Conservation (phyloP, 2,113 vertebrate genomes). For the Neodon shergylaensis region DNA sequence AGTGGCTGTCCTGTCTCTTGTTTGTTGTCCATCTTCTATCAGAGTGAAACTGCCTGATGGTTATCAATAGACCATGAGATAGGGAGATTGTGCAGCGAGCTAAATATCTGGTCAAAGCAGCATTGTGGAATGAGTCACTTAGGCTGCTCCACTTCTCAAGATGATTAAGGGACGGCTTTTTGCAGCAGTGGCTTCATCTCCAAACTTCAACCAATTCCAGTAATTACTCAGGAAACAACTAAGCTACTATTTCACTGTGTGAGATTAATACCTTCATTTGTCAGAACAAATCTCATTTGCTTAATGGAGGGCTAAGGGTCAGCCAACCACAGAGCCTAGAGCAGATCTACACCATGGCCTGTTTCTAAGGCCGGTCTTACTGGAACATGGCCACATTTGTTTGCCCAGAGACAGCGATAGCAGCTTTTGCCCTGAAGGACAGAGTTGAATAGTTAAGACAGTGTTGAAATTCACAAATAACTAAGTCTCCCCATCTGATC, state of each 20-base stretch:
- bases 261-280: background rate
- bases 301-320: background rate
- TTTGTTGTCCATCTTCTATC: conserved; percentile 8
- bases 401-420: background rate
- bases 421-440: background rate
- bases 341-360: background rate
- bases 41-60: conserved; percentile 7
- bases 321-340: conserved; percentile 1
- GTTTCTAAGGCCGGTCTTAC: background rate
- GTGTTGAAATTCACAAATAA: conserved; percentile 27
- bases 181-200: background rate
- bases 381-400: background rate
- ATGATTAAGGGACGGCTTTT: background rate
- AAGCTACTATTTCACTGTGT: conserved; percentile 23
- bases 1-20: background rate
- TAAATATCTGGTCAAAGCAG: background rate
- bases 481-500: conserved; percentile 21
- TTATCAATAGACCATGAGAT: background rate
- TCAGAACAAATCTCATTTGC: conserved; percentile 44
- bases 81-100: background rate
- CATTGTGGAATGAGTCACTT: background rate
- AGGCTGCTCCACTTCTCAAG: background rate
- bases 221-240: conserved; percentile 18
- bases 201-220: conserved; percentile 24
- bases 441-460: background rate